Base-by-base conservation (phyloP, 2,888 invertebrate genomes). In the Ischnus inquisitorius region DNA sequence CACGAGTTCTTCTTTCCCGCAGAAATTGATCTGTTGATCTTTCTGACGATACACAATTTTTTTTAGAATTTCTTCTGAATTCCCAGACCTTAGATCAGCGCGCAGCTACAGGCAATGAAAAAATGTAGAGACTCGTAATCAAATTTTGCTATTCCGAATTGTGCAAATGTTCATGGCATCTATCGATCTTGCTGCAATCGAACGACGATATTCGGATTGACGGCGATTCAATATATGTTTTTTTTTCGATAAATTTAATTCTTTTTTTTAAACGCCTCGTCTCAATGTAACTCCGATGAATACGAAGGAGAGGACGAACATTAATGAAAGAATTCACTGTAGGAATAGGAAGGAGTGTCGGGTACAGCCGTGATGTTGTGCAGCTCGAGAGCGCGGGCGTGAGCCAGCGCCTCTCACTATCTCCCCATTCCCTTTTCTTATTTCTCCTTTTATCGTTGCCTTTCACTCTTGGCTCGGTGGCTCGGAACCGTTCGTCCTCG, bases 361-460 rank as follows among this genome's bases (percentile, higher is more conserved):
- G 48, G 43, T 43, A 16, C n/a, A 79, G 64, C 54, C 19, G 51
- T 67, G 77, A 79, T 74, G 74, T 82, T 64, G 54, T 57, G 83
- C 64, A 51, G 64, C 22, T 64, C 39, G 69, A 84, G 48, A 69
- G 84, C 84, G 84, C 84, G 81, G 80, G 84, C 81, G 81, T 78
- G 68, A 22, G 78, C 69, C 74, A n/a, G n/a, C n/a, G 75, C 74
- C 74, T 83, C 77, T 69, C 64, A 64, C 76, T 83, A 79, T 79
- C 75, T 75, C 46, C 46, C 39, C 74, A 75, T 76, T 51, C 22
- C 48, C 43, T 68, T 62, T 41, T 72, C 79, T 67, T 51, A 43
- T 76, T 79, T 83, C 46, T 65, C 76, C 71, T 65, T 79, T 62
- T 67, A 68, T 82, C 69, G 34, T n/a, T 28, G 74, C 34, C 69